Evolutionary conservation across 2,113 vertebrate species (phyloP), one percentile per base, ranked within the genome.

Genomic region (Alexandromys fortis): DNA sequence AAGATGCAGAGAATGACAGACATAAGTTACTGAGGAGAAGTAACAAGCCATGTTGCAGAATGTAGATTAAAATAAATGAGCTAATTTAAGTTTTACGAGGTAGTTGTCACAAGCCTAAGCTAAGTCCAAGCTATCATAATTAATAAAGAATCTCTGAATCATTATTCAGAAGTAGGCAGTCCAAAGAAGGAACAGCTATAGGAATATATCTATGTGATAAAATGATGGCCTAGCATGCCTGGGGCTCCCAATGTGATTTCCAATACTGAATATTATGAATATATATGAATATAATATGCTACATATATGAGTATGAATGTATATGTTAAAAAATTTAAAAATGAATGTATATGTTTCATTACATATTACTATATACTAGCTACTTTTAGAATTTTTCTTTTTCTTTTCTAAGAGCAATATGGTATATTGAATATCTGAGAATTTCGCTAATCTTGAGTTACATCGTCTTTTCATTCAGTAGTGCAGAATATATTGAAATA

Each of bases 391-490:
- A 63, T 72, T n/a, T 88, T 72, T 87, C 9, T n/a, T 83, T 89
- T 76, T 55, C 30, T 91, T 85, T 85, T 42, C 28, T 91, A 78
- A 92, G 85, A 2, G 82, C 75, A 88, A 33, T 38, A 86, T 91
- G 4, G 9, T 1, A 55, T 55, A 79, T 79, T 79, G 12, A 55
- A 35, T 22, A 55, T 79, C 77, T 55, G 45, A 35, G 33, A n/a
- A 26, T 61, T 38, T 82, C 2, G 70, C 85, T 22, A 65, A 30
- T 81, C 16, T 78, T 38, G 12, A 95, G 86, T 55, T 14, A 14
- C 1, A 67, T 6, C 2, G 61, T 86, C 24, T 87, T 73, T 55
- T 75, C 55, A 81, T 86, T 92, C 75, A 14, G 49, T n/a, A 61
- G 4, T 5, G 3, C 4, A 87, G 3, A 52, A 75, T 68, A 28